These are phyloP conservation scores for Alaudala cheleensis DNA, from an alignment of 2,113 vertebrate genomes.

Conservation along the genomic window DNA sequence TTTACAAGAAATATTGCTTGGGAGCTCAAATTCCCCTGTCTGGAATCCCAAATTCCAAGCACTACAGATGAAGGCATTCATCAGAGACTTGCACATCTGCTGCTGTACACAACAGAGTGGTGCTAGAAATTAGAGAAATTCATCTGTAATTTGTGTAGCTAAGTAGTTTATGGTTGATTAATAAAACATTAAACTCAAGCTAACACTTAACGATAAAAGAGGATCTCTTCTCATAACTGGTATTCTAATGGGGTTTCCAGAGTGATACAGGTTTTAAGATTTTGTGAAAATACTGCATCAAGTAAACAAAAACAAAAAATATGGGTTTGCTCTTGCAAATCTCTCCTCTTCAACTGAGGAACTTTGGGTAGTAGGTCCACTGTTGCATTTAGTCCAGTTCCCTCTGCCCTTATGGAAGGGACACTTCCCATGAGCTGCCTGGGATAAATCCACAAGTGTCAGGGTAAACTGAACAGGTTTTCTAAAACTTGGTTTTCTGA, in stretches of 20 bases:
- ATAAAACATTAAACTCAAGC: slow-evolving; percentile 7
- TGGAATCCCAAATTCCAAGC: slow-evolving; percentile 33
- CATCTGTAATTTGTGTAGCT: slow-evolving; percentile 20
- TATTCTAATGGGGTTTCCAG: neutral
- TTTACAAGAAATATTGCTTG: slow-evolving; percentile 49
- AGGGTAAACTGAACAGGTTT: neutral
- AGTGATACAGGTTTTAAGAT: neutral
- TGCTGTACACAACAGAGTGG: neutral
- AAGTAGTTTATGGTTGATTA: slow-evolving; percentile 27
- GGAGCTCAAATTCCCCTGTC: slow-evolving; percentile 34
- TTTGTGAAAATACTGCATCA: neutral
- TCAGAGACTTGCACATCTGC: slow-evolving; percentile 19
- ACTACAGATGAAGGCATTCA: slow-evolving; percentile 38
- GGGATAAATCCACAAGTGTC: neutral
- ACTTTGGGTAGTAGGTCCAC: neutral
- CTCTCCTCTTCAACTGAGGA: neutral
- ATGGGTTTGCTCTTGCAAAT: neutral
- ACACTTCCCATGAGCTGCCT: neutral
- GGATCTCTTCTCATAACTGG: neutral
- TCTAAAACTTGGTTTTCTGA: neutral
- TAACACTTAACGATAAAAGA: neutral
- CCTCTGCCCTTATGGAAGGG: neutral
- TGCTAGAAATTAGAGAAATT: slow-evolving; percentile 35
- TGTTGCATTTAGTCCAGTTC: neutral
- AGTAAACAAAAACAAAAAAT: neutral